These are phyloP conservation scores for Heterodera carotae DNA, from an alignment of 1,140 invertebrate species.

Conservation along the genomic window DNA sequence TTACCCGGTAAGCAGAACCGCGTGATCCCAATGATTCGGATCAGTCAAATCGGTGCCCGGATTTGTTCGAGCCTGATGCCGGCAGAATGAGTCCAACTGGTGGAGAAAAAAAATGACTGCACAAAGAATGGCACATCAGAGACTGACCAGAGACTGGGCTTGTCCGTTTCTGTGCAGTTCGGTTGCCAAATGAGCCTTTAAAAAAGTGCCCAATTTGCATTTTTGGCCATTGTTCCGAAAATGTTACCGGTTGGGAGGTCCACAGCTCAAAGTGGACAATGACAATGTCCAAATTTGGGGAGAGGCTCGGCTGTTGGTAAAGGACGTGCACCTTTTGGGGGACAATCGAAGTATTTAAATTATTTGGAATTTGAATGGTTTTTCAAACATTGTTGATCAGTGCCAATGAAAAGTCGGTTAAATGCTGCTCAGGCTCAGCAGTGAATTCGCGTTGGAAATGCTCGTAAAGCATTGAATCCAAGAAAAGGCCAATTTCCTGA, in stretches of 20 bases:
- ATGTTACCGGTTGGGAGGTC: constrained; percentile 59
- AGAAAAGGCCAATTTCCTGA: constrained; percentile 51
- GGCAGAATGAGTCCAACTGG: constrained; percentile 58
- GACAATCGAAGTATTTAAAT: background rate
- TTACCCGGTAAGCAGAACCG: constrained; percentile 68
- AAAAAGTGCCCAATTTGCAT: background rate
- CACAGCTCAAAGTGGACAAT: constrained; percentile 65
- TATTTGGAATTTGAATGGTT: too few species aligned
- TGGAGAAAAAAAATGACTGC: background rate
- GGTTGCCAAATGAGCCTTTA: constrained; percentile 54
- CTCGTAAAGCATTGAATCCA: constrained; percentile 62
- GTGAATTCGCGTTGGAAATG: constrained; percentile 60
- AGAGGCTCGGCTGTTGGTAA: constrained; percentile 63
- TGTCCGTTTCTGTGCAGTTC: constrained; percentile 63
- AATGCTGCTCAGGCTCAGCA: constrained; percentile 60
- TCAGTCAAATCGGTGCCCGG: constrained; percentile 64
- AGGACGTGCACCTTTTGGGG: constrained; percentile 51
- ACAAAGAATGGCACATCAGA: background rate
- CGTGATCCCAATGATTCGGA: constrained; percentile 70
- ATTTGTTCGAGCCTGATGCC: constrained; percentile 64
- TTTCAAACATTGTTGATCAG: constrained; percentile 63
- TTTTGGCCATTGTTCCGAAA: background rate
- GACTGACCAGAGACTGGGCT: constrained; percentile 56
- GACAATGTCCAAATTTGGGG: constrained; percentile 64
- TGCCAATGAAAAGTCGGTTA: constrained; percentile 63